Evolutionary conservation across 2,888 invertebrate genomes (phyloP).

Genomic region (Scaptodrosophila latifasciaeformis): DNA sequence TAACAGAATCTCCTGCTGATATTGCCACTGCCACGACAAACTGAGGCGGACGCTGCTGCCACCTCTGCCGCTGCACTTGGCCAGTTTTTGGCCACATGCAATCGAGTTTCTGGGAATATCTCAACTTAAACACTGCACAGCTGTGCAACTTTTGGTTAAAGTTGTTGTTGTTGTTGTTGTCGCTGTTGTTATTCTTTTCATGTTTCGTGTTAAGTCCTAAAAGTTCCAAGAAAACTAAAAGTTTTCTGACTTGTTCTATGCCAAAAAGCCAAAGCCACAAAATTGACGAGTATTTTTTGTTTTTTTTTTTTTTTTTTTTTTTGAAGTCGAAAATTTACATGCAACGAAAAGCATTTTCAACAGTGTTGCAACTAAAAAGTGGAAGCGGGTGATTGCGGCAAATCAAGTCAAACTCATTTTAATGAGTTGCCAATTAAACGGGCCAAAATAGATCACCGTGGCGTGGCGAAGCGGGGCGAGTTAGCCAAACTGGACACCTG

Average conservation of each 20-base stretch:
- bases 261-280: slow-evolving; percentile 27
- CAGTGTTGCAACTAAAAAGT: too few species aligned
- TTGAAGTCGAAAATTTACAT: too few species aligned
- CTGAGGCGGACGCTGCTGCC: background rate
- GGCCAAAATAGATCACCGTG: slow-evolving; percentile 39
- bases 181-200: slow-evolving; percentile 10
- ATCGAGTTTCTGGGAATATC: background rate
- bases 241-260: slow-evolving; percentile 49
- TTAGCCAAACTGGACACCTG: too few species aligned
- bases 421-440: slow-evolving; percentile 64
- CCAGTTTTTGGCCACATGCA: background rate
- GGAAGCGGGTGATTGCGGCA: too few species aligned
- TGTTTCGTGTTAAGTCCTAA: slow-evolving; percentile 61
- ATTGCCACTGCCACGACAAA: slow-evolving; percentile 17
- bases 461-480: too few species aligned
- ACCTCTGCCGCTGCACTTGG: background rate
- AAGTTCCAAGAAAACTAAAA: slow-evolving; percentile 57
- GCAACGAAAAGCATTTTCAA: slow-evolving; percentile 51
- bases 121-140: slow-evolving; percentile 28
- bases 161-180: slow-evolving; percentile 1
- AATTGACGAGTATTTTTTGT: slow-evolving; percentile 27
- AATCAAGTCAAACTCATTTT: too few species aligned
- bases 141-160: too few species aligned
- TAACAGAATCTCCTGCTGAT: slow-evolving; percentile 34
- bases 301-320: background rate